Conservation (phyloP, 2,113 vertebrate genomes). For the Thamnophis sirtalis region DNA sequence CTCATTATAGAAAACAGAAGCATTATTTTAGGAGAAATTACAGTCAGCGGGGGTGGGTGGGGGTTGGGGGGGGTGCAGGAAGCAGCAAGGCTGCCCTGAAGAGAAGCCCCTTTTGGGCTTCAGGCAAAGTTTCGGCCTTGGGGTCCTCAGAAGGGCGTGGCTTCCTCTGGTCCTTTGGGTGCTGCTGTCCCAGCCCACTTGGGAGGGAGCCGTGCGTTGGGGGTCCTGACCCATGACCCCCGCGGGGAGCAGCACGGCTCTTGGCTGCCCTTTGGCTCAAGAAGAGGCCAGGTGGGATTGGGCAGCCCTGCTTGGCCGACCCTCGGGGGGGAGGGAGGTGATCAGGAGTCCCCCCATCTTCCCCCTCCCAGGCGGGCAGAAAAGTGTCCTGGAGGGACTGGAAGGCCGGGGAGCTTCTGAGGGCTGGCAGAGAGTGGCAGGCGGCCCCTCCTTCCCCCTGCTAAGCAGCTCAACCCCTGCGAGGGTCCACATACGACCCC, state of each 20-base stretch:
- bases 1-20: background rate
- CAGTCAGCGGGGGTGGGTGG: fast-evolving
- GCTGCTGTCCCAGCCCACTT: background rate
- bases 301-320: background rate
- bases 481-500: background rate
- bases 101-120: background rate
- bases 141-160: background rate
- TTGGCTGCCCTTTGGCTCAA: background rate
- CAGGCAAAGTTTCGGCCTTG: background rate
- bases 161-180: background rate
- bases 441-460: background rate
- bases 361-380: background rate
- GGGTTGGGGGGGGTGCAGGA: background rate
- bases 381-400: background rate
- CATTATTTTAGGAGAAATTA: background rate
- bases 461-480: background rate
- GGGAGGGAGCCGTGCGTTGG: background rate
- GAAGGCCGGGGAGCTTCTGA: fast-evolving
- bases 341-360: background rate
- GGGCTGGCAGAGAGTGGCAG: background rate
- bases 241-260: background rate
- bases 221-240: background rate
- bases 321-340: background rate
- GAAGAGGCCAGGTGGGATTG: background rate
- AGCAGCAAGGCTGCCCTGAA: no score